Evolutionary conservation across 2,113 vertebrate genomes (phyloP).

Genomic region (Gorsachius goisagi): DNA sequence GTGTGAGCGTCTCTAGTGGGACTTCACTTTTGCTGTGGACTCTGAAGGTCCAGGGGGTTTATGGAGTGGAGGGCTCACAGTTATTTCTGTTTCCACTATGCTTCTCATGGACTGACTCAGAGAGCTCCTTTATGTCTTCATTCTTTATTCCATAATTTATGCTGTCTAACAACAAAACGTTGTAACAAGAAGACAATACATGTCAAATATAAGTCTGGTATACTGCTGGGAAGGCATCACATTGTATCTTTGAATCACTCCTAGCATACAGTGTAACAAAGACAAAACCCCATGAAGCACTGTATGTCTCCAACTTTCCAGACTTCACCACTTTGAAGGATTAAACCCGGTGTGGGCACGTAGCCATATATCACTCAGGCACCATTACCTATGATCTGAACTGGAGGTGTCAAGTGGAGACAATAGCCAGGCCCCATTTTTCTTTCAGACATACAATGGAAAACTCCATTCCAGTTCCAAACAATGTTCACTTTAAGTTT

Average conservation of each 20-base stretch:
- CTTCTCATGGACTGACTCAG: not conserved
- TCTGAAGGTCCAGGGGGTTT: not conserved
- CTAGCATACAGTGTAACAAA: not conserved
- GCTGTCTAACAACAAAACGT: not conserved
- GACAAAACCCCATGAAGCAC: not conserved
- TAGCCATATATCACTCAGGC: not conserved
- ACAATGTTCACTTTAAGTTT: not conserved
- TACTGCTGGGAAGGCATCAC: not conserved
- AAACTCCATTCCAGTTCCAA: not conserved
- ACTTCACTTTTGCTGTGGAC: not conserved
- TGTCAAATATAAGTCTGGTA: not conserved
- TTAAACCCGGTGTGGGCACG: not conserved
- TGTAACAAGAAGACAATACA: not conserved
- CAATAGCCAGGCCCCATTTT: not conserved
- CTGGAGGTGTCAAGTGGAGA: not conserved
- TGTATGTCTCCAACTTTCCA: not conserved
- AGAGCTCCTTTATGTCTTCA: not conserved
- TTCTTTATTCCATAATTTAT: not conserved
- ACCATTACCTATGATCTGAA: not conserved
- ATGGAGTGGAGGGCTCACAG: not conserved
- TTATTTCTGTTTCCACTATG: not conserved
- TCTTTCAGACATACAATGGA: not conserved
- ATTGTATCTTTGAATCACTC: not conserved
- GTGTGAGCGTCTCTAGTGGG: not conserved
- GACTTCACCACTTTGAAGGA: not conserved